These are phyloP conservation scores for Poicephalus meyeri DNA, from an alignment of 2,113 vertebrate species.

Conservation along the genomic window DNA sequence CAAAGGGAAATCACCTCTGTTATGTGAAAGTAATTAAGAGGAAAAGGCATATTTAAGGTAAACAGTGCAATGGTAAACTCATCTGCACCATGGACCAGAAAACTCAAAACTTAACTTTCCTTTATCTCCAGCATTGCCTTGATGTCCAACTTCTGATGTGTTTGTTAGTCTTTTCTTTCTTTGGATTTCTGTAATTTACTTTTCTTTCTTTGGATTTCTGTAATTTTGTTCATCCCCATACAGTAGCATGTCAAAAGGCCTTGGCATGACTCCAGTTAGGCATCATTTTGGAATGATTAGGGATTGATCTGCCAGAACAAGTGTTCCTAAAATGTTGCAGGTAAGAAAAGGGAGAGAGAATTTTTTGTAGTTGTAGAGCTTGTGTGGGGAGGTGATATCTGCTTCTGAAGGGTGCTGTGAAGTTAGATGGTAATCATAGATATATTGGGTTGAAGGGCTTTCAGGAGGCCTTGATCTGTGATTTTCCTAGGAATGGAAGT, in stretches of 20 bases:
- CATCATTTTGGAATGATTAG: neutral
- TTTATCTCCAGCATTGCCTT: neutral
- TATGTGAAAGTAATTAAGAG: neutral
- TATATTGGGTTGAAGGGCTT: neutral
- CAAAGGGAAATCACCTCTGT: neutral
- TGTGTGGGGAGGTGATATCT: neutral
- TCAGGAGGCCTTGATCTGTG: neutral
- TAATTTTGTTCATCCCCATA: neutral
- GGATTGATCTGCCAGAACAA: neutral
- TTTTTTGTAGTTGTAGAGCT: neutral
- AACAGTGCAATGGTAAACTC: neutral
- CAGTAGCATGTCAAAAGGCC: neutral
- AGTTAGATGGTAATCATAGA: neutral
- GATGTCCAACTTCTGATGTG: accelerated
- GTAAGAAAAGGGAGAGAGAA: neutral
- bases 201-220: neutral
- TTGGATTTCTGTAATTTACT: neutral
- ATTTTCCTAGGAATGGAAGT: neutral
- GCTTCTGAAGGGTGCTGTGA: neutral
- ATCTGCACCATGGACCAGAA: neutral
- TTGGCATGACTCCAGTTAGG: accelerated
- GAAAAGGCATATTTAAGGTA: neutral
- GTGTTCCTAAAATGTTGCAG: neutral
- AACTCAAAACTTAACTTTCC: neutral
- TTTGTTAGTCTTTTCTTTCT: neutral